Evolutionary conservation across 2,113 vertebrate species (phyloP), one percentile per base, ranked within the genome.

Genomic region (Chaetodon auriga): DNA sequence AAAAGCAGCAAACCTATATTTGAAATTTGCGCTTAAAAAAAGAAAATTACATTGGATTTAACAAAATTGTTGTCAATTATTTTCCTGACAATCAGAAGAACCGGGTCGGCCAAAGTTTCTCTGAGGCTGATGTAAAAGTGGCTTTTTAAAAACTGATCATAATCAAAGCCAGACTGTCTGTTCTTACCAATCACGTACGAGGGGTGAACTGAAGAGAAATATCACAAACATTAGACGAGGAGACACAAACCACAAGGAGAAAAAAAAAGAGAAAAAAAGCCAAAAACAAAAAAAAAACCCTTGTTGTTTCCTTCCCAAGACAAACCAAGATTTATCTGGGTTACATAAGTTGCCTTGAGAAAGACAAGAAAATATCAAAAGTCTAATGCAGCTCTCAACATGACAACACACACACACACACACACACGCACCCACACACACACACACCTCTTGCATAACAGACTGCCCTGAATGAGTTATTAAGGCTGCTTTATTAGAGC

Each of bases 401-500:
- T n/a, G 36, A 58, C 45, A 60, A 11, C n/a, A 65, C 76, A 58
- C 35, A 61, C 66, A 60, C 61, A 51, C 58, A 58, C n/a, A 15
- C 68, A 58, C n/a, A n/a, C n/a, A n/a, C n/a, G n/a, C n/a, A n/a
- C 69, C 25, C 63, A 74, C 23, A 68, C 65, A 68, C 57, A 61
- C 80, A 62, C 51, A 55, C 75, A 66, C 38, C 58, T 38, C 23
- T 91, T 91, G 86, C 60, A 65, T 90, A 92, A 91, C 80, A 53
- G 25, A 14, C 73, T 82, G 75, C 49, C 77, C 84, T 83, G 69
- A 88, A 90, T 78, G 78, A 79, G 86, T 81, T 87, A 86, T 91
- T 82, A 80, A 84, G 68, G 82, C 76, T 55, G 75, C 82, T 80
- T 91, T 86, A 91, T 83, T 76, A 86, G 66, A 82, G 86, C 18